A percentile compares a stretch with the other conserved stretches of the same genome.
These are phyloP conservation scores for Amphilophus citrinellus DNA, from an alignment of 2,113 vertebrate species.

Conservation along the genomic window DNA sequence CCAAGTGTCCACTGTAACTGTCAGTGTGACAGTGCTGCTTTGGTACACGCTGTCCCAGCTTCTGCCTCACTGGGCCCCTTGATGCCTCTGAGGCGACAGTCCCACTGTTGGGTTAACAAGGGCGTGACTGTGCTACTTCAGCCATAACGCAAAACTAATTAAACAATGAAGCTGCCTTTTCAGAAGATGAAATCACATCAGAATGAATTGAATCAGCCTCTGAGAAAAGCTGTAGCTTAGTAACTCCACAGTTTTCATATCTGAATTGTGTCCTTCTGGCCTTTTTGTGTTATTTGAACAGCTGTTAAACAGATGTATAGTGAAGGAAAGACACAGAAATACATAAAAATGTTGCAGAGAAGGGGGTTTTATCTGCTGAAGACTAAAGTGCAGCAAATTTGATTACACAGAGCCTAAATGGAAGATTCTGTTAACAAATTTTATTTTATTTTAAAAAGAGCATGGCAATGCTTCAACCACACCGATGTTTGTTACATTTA, in stretches of 20 bases:
- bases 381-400: background rate
- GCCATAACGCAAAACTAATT: conserved; percentile 32
- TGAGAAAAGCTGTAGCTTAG: background rate
- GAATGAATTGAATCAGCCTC: background rate
- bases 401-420: background rate
- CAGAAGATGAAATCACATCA: background rate
- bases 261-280: background rate
- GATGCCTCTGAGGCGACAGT: conserved; percentile 56
- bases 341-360: background rate
- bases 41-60: conserved; percentile 67
- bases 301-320: background rate
- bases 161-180: conserved; percentile 18
- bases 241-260: background rate
- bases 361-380: background rate
- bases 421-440: background rate
- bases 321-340: background rate
- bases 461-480: background rate
- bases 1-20: conserved; percentile 48
- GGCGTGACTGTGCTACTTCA: conserved; percentile 50
- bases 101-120: conserved; percentile 51
- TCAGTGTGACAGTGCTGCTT: conserved; percentile 38
- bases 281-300: background rate
- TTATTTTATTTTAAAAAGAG: too few relatives aligned
- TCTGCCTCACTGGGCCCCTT: conserved; percentile 47
- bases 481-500: background rate